Base-by-base conservation (phyloP, 2,113 vertebrate genomes). In the Tinamus guttatus region DNA sequence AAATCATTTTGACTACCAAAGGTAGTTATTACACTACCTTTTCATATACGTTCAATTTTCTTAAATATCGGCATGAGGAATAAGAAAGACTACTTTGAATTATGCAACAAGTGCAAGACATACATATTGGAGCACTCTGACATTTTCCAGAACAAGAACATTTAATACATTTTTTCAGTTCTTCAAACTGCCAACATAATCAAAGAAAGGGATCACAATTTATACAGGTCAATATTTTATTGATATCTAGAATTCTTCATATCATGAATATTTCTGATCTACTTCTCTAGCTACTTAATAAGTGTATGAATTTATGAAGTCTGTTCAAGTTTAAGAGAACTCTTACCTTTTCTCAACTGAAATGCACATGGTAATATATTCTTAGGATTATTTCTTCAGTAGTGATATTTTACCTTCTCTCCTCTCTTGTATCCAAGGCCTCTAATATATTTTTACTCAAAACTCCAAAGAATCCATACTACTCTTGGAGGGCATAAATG, bases 201-300 rank as follows among this genome's bases (percentile, higher is more conserved):
- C 52, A 95, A 58, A 78, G 49, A 80, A 65, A 76, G 32, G 94
- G 73, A 91, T 51, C 14, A 88, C 43, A 90, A 38, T 60, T 69
- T 38, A 78, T 52, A 79, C 38, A 90, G 36, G 7, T 5, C 4
- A 74, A 2, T 70, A 84, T 74, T 96, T 97, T 94, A 94, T 90
- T 85, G 28, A 13, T 79, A 34, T 75, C 27, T 56, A 85, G 56
- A 95, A 59, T 15, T 58, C 75, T 76, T 56, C 3, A 4, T 41
- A 52, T 17, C 45, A 60, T 47, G 47, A 54, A 63, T 10, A 91
- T 18, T 41, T 84, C 17, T 14, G 27, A 91, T 5, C 1, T 2
- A 10, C 10, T 81, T 73, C 63, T 87, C 13, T 75, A 71, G 25
- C 21, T 77, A 71, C 13, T 7, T 0, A 1, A 87, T 34, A 86